These are phyloP conservation scores for Trichogramma dendrolimi DNA, from an alignment of 2,888 invertebrate species.

Conservation along the genomic window DNA sequence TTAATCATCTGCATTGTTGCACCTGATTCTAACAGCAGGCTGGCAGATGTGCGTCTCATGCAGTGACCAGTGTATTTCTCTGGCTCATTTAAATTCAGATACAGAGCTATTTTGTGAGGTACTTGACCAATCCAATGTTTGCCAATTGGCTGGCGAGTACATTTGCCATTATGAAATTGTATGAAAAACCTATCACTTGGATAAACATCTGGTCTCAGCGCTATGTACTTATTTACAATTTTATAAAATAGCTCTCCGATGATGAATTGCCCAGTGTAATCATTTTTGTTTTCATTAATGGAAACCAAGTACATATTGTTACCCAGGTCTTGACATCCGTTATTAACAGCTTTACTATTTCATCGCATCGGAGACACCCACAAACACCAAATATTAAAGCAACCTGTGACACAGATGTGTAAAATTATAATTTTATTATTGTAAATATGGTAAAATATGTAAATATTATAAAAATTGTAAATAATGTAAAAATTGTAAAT, in stretches of 20 bases:
- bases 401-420: too few relatives aligned
- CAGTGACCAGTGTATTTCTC: conserved; percentile 7
- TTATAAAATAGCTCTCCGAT: conserved; percentile 10
- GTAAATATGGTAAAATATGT: too few relatives aligned
- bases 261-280: conserved; percentile 14
- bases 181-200: conserved; percentile 4
- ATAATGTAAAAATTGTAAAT: too few relatives aligned
- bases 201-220: too few relatives aligned
- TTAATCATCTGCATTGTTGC: conserved; percentile 3
- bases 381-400: too few relatives aligned
- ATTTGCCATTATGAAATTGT: conserved; percentile 3
- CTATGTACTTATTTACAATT: too few relatives aligned
- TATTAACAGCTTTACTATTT: too few relatives aligned
- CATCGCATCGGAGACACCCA: too few relatives aligned
- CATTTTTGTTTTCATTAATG: conserved; percentile 4
- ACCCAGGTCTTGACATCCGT: too few relatives aligned
- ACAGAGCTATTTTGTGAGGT: conserved; percentile 5
- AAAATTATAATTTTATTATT: too few relatives aligned
- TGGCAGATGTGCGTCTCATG: conserved; percentile 4
- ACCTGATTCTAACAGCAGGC: conserved; percentile 2
- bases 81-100: conserved; percentile 1
- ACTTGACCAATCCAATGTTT: conserved; percentile 4
- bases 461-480: too few relatives aligned
- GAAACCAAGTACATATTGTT: too few relatives aligned
- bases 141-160: conserved; percentile 2